Evolutionary conservation across 1,140 invertebrate species (phyloP).

Genomic region (Polyergus mexicanus): DNA sequence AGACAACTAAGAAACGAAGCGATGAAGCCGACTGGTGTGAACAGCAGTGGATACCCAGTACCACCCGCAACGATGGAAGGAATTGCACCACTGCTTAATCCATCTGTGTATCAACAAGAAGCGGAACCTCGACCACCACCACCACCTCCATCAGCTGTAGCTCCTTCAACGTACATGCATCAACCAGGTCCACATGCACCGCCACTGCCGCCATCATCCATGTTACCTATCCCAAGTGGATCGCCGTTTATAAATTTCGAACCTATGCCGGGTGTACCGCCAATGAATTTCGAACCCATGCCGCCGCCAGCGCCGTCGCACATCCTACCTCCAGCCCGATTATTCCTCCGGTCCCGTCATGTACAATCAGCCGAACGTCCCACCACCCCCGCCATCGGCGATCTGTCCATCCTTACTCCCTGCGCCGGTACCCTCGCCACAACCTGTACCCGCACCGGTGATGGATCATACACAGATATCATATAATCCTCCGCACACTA

Average conservation of each 20-base stretch:
- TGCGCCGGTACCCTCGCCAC: slow-evolving; percentile 75
- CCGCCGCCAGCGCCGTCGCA: slow-evolving; percentile 44
- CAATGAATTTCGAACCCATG: slow-evolving; percentile 78
- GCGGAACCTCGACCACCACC: not conserved
- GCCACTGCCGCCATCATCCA: slow-evolving; percentile 42
- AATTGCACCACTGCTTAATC: slow-evolving; percentile 62
- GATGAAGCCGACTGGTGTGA: slow-evolving; percentile 52
- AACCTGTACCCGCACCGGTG: slow-evolving; percentile 80
- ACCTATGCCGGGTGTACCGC: slow-evolving; percentile 16
- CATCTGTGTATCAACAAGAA: slow-evolving; percentile 59
- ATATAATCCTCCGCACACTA: slow-evolving; percentile 50
- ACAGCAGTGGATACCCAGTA: slow-evolving; percentile 55
- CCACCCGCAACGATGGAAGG: slow-evolving; percentile 54
- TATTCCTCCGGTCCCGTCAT: slow-evolving; percentile 77
- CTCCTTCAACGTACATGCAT: slow-evolving; percentile 65
- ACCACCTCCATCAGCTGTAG: slow-evolving; percentile 26
- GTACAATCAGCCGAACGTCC: slow-evolving; percentile 76
- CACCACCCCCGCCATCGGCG: slow-evolving; percentile 29
- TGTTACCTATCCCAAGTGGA: slow-evolving; percentile 49
- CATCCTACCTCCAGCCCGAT: slow-evolving; percentile 70
- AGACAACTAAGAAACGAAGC: slow-evolving; percentile 80
- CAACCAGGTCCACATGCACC: slow-evolving; percentile 60
- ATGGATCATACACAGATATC: slow-evolving; percentile 59
- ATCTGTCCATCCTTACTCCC: slow-evolving; percentile 56
- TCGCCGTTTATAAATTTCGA: slow-evolving; percentile 80